Base-by-base conservation (phyloP, 2,797 vertebrate species). In the Momotus momota region DNA sequence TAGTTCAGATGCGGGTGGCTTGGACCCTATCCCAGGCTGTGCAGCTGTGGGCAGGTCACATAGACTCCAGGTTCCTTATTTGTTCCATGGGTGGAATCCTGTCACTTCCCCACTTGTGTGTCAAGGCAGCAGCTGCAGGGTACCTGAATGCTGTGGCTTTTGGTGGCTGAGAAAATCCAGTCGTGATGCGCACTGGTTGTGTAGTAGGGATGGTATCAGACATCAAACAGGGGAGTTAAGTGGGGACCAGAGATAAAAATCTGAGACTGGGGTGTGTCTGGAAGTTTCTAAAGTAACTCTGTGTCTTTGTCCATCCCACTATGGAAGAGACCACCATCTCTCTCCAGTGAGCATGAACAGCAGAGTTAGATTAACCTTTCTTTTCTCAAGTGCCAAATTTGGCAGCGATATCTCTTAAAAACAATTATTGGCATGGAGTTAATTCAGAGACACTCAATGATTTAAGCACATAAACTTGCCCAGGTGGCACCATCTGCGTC, bases 401-500 rank as follows among this genome's bases (percentile, higher is more conserved):
- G 43, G 35, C 78, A 58, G n/a, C 29, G 26, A 18, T 81, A 23
- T 12, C 19, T 70, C 55, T 86, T 85, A 81, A 70, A 88, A 94
- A 60, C 66, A 81, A 10, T 31, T 95, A 61, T 4, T 81, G 73
- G 40, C 48, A 19, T 84, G 88, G 72, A 81, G 43, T 89, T 80
- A 79, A 57, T 89, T 87, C 66, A 46, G 12, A 86, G 86, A 64
- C 27, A 49, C 23, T 57, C 52, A 60, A 18, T 67, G 66, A 35
- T 81, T 41, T 55, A 77, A 71, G 29, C 2, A 3, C 70, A 45
- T 80, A 43, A 74, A 75, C 81, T 81, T 86, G 48, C 49, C 66
- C 55, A 60, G 64, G 77, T 87, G 72, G 73, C 31, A 81, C 65
- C 80, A 61, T 72, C 88, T 96, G 88, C 43, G 67, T 62, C 31